Evolutionary conservation across 1,140 invertebrate genomes (phyloP), one percentile per base, ranked within the genome.

Genomic region (Drosophila athabasca): DNA sequence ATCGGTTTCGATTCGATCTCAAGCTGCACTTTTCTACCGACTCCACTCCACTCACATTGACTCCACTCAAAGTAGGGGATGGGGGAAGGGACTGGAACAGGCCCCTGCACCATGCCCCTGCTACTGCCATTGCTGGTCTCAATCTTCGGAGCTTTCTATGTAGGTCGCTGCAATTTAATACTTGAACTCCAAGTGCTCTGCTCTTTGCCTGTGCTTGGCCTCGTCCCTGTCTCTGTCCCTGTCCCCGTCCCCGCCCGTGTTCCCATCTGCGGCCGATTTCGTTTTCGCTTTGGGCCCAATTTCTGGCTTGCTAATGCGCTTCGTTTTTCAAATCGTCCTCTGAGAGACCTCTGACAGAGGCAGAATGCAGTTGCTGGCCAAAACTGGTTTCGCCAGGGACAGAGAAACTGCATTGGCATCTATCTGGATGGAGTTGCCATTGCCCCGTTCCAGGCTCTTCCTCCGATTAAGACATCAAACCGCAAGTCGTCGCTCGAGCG

Each of bases 161-260:
- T 85, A 90, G 88, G 88, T 90, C 88, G 88, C 50, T 89, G 88
- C 88, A 90, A 79, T 87, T 78, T 90, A 90, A 84, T 88, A 79
- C 84, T 76, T 57, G 75, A 65, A 70, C 69, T 67, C 62, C 54
- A 50, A 64, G 52, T 76, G 31, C 65, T 49, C 15, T 57, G 31
- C 31, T 69, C 17, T 69, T n/a, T 26, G 24, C 24, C 5, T 26
- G 24, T 26, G 24, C 5, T 26, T 26, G 24, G 24, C 3, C 24
- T 48, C 61, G 13, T 50, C 39, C 6, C 13, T 26, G 15, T 31
- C 31, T n/a, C n/a, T 19, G n/a, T 50, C n/a, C 62, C 41, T 31
- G n/a, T 17, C 24, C 6, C 22, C 13, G 19, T 45, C 2, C n/a
- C 48, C 7, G 9, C 24, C 6, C 17, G 17, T 19, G 17, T 19